These are phyloP conservation scores for Ispidina picta DNA, from an alignment of 2,797 vertebrate species.

Conservation along the genomic window DNA sequence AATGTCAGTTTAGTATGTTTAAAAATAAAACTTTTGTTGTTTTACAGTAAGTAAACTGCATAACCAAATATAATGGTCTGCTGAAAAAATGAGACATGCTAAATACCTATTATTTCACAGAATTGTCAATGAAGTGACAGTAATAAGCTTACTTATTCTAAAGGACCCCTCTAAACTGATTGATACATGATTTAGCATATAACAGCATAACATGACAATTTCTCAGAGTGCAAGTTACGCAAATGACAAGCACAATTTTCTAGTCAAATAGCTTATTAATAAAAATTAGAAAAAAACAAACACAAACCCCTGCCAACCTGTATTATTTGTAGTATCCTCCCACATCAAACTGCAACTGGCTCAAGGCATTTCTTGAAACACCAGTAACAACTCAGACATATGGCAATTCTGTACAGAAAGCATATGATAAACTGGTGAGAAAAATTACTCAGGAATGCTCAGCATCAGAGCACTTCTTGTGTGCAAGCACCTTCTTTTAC, in stretches of 20 bases:
- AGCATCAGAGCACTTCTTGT: not conserved
- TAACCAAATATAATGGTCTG: not conserved
- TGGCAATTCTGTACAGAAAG: not conserved
- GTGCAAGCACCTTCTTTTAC: not conserved
- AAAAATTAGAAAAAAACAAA: not conserved
- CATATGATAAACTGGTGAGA: constrained; percentile 2
- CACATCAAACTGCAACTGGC: not conserved
- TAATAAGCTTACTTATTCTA: not conserved
- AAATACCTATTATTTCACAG: not conserved
- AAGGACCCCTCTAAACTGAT: not conserved
- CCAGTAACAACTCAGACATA: not conserved
- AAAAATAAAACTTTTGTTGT: not conserved
- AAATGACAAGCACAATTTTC: not conserved
- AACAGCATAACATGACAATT: not conserved
- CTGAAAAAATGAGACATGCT: not conserved
- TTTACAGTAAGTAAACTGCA: not conserved
- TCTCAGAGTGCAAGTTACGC: not conserved
- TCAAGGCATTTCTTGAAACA: not conserved
- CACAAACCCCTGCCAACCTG: not conserved
- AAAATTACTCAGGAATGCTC: constrained; percentile 13
- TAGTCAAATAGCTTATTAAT: not conserved
- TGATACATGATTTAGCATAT: not conserved
- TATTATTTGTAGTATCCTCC: not conserved
- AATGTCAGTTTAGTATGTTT: not conserved
- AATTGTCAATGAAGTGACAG: not conserved